Conservation (phyloP, 2,888 invertebrate genomes). For the Dione juno region DNA sequence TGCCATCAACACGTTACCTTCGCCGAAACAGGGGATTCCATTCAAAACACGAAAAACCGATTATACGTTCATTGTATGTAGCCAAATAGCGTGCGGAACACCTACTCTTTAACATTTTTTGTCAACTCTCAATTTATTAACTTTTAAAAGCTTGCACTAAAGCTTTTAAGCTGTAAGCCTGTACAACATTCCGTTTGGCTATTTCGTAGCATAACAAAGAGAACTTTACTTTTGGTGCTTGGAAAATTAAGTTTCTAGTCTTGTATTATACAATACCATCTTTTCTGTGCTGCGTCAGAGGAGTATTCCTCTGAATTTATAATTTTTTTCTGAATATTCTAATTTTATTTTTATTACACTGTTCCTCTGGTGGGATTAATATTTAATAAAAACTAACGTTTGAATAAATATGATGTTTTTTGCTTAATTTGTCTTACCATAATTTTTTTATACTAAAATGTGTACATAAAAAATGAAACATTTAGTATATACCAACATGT, state of each 20-base stretch:
- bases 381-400: too few species aligned
- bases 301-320: not conserved
- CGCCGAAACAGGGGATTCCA: slow-evolving; percentile 66
- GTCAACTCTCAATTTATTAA: slow-evolving; percentile 69
- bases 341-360: not conserved
- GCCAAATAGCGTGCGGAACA: slow-evolving; percentile 63
- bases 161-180: slow-evolving; percentile 56
- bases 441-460: not conserved
- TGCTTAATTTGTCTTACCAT: too few species aligned
- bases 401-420: too few species aligned
- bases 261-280: slow-evolving; percentile 38
- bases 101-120: slow-evolving; percentile 65
- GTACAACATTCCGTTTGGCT: slow-evolving; percentile 47
- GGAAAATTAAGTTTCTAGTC: slow-evolving; percentile 38
- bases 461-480: not conserved
- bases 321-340: not conserved
- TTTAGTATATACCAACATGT: not conserved
- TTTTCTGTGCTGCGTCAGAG: slow-evolving; percentile 25
- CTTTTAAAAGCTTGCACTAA: slow-evolving; percentile 67
- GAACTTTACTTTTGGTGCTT: slow-evolving; percentile 40
- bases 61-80: slow-evolving; percentile 71
- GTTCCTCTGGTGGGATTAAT: not conserved
- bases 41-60: slow-evolving; percentile 76
- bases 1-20: slow-evolving; percentile 51
- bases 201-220: slow-evolving; percentile 45